Evolutionary conservation across 1,140 invertebrate species (phyloP), one percentile per base, ranked within the genome.

Genomic region (Nephila pilipes): DNA sequence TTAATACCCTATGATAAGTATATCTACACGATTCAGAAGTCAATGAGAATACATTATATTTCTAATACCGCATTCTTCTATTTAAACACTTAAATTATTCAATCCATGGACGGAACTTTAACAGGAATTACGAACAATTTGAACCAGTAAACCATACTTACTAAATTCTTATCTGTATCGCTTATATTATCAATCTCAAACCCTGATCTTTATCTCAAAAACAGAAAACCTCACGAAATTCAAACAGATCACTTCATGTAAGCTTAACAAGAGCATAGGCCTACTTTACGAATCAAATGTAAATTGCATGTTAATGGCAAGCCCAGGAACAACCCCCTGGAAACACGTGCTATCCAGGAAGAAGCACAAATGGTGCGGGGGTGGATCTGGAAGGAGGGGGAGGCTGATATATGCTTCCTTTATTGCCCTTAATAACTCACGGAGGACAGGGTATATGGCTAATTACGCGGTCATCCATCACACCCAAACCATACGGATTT

Each of bases 351-450:
- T 80, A 6, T 16, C 29, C 18, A 32, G 55, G 60, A 87, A 65
- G 57, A 54, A 29, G n/a, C 79, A 63, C 58, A 83, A 63, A 81
- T 75, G 60, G 60, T 46, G 63, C 10, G 79, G 38, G 90, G 90
- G 80, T 75, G 81, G 38, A 55, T 32, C 57, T 87, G 12, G 57
- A 29, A 20, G 6, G 18, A 63, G 54, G 85, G 65, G 54, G 36
- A n/a, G 75, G 16, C 46, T 69, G 63, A 92, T 92, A 85, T 85
- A 92, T 85, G 90, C 38, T 69, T 85, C 90, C 90, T 81, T 92
- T 92, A 92, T 92, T 65, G 81, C 90, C 90, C 38, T 16, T 92
- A 85, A 92, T 92, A 92, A 92, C 90, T 92, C 90, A 85, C 81
- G 63, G 90, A 32, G 46, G 81, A 92, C 81, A 85, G 90, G 8